Evolutionary conservation across 2,888 invertebrate species (phyloP), one percentile per base, ranked within the genome.

Genomic region (Ferrisia virgata): DNA sequence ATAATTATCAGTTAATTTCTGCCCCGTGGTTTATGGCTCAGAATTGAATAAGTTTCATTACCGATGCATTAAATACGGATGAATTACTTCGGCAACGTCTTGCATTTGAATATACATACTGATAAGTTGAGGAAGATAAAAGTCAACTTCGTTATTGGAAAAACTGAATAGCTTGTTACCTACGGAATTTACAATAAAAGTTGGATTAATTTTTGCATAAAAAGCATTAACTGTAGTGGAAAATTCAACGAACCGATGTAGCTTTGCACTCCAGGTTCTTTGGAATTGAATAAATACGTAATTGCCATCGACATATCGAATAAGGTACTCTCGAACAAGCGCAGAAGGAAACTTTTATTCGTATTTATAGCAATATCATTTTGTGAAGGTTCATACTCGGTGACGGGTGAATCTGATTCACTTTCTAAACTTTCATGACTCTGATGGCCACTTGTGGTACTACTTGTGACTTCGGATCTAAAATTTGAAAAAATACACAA

Each of bases 301-400:
- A 99, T 96, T 86, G 99, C 99, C 92, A 99, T 98, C 87, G 97
- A 95, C 92, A 99, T 97, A 89, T 98, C 97, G 90, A 99, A 97
- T 87, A 98, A 92, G 90, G 96, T 97, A 87, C 98, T 98, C 90
- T 99, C 98, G 89, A 99, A 97, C 88, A 99, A 92, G 87, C 99
- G 91, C 87, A 97, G 91, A 85, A 96, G 90, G 89, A 93, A 92
- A 87, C 93, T 93, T 88, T 93, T 93, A 85, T 89, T 89, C 11
- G 47, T 22, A n/a, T 58, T 53, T 4, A 40, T 13, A 40, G 13
- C 31, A 0, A 40, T 18, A 40, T 72, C 83, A 76, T 33, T 36
- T 18, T 76, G 31, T 18, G 72, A 11, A 36, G 72, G 31, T 76
- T 76, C 72, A 13, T 36, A 84, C 31, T 80, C 84, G 6, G 43